phyloP scores from a whole-genome alignment of 2,888 invertebrate genomes.

The Alloscopus bannaensis region DNA sequence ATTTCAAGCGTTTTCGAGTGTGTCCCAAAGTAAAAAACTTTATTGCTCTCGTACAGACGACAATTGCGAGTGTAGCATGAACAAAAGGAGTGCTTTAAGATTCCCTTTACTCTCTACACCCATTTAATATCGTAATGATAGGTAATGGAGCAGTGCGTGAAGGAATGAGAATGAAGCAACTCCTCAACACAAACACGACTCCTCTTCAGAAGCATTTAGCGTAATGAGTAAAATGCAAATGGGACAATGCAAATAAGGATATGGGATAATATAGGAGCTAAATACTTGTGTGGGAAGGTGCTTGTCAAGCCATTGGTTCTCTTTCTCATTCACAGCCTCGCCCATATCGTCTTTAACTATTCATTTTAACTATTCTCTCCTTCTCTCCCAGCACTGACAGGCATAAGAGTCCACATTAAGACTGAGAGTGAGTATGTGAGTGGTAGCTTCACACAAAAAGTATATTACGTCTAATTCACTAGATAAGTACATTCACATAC shows the following conservation, averaged over 20 bases:
- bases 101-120: not conserved
- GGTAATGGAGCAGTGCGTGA: constrained; percentile 57
- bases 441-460: no score
- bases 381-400: no score
- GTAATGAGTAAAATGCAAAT: constrained; percentile 73
- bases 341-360: constrained; percentile 56
- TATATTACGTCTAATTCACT: no score
- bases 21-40: no score
- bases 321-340: constrained; percentile 66
- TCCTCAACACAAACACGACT: not conserved
- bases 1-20: no score
- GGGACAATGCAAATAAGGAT: constrained; percentile 70
- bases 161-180: constrained; percentile 13
- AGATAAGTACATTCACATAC: not conserved
- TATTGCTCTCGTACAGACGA: no score
- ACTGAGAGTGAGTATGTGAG: constrained; percentile 7
- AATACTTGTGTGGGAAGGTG: constrained; percentile 64
- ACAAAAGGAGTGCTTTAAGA: not conserved
- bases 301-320: constrained; percentile 68
- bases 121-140: constrained; percentile 65
- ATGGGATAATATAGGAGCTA: no score
- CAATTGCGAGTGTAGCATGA: no score
- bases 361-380: no score
- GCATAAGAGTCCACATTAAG: not conserved
- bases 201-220: constrained; percentile 63